phyloP scores from a whole-genome alignment of 2,888 invertebrate genomes.

The Hydrotaea cyrtoneurina region DNA sequence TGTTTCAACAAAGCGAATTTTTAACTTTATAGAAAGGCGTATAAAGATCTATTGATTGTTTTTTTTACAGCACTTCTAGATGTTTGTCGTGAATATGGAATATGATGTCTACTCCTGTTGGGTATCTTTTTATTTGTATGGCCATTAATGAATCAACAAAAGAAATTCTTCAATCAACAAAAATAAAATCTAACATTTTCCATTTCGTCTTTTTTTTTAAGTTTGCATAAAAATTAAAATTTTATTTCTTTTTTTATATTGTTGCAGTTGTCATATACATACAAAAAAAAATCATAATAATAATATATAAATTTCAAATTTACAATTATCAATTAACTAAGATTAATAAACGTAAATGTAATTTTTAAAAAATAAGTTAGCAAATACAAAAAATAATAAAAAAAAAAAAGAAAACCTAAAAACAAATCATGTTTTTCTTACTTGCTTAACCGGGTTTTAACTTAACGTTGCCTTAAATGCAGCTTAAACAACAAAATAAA shows the following conservation, averaged over 20 bases:
- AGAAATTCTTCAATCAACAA: neutral
- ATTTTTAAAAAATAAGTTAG: neutral
- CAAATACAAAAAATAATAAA: too few relatives aligned
- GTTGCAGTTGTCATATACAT: constrained; percentile 37
- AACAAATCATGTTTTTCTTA: neutral
- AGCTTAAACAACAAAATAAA: constrained; percentile 41
- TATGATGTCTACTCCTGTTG: too few relatives aligned
- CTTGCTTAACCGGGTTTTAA: constrained; percentile 7
- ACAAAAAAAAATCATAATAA: constrained; percentile 33
- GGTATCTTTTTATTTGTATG: too few relatives aligned
- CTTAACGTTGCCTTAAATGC: neutral
- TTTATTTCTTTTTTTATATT: constrained; percentile 34
- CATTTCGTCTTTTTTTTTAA: neutral
- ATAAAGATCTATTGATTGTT: too few relatives aligned
- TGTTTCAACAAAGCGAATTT: too few relatives aligned
- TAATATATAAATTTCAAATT: constrained; percentile 38
- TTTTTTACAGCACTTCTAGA: too few relatives aligned
- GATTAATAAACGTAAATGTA: constrained; percentile 28
- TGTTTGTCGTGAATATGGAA: too few relatives aligned
- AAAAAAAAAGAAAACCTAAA: constrained; percentile 17
- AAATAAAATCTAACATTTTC: neutral
- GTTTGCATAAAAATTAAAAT: constrained; percentile 31
- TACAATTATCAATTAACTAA: constrained; percentile 29
- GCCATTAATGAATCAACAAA: too few relatives aligned
- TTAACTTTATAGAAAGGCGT: too few relatives aligned